A percentile compares a stretch with the other conserved stretches of the same genome.
Conservation (phyloP, 2,888 invertebrate genomes). For the Zeuzera pyrina region DNA sequence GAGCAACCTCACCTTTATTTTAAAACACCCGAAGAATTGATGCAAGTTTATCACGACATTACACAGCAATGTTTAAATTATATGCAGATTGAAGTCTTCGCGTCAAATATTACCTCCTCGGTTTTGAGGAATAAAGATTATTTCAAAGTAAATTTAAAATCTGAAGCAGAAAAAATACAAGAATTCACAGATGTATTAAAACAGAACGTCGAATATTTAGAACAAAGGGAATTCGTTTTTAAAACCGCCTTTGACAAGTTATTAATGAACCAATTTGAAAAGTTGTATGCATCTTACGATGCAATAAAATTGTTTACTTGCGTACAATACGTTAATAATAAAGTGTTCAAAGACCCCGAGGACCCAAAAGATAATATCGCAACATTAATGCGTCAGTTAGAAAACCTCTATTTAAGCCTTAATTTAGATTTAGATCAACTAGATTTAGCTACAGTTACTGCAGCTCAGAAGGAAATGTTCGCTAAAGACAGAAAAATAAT, state of each 20-base stretch:
- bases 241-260: slow-evolving; percentile 21
- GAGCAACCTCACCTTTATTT: slow-evolving; percentile 18
- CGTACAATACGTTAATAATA: slow-evolving; percentile 23
- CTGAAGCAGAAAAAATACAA: slow-evolving; percentile 14
- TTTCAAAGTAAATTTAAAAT: slow-evolving; percentile 14
- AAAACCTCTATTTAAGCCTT: slow-evolving; percentile 20
- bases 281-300: slow-evolving; percentile 23
- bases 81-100: slow-evolving; percentile 20
- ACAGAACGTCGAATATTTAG: slow-evolving; percentile 15
- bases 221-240: slow-evolving; percentile 19
- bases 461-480: slow-evolving; percentile 21
- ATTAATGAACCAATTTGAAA: slow-evolving; percentile 21
- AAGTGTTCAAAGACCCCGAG: slow-evolving; percentile 18
- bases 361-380: slow-evolving; percentile 25
- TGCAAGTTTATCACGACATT: slow-evolving; percentile 17
- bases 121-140: slow-evolving; percentile 15
- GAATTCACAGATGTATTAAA: slow-evolving; percentile 14
- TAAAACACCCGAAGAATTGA: slow-evolving; percentile 19
- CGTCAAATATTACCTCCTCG: slow-evolving; percentile 12
- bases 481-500: slow-evolving; percentile 21
- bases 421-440: slow-evolving; percentile 19
- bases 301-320: slow-evolving; percentile 26
- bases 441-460: slow-evolving; percentile 21
- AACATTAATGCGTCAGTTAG: slow-evolving; percentile 21
- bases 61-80: slow-evolving; percentile 26